phyloP scores from a whole-genome alignment of 2,888 invertebrate species.

The Conops quadrifasciatus region DNA sequence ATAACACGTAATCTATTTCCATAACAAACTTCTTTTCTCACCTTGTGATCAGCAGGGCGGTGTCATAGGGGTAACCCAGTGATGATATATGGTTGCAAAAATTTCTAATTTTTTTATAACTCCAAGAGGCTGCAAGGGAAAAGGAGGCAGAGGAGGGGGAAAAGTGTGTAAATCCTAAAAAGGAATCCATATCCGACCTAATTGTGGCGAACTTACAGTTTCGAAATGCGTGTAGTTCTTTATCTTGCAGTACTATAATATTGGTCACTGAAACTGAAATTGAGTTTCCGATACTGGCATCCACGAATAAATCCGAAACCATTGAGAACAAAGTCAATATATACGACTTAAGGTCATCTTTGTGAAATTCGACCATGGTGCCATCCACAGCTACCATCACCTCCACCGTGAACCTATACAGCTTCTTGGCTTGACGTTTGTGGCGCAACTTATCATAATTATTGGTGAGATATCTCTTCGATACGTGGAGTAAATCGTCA shows the following conservation, averaged over 20 bases:
- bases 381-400: constrained; percentile 83
- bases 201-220: constrained; percentile 38
- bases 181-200: not conserved
- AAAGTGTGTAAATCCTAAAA: too few relatives aligned
- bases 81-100: constrained; percentile 80
- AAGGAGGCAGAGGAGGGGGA: constrained; percentile 11
- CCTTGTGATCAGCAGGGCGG: constrained; percentile 81
- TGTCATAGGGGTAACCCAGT: constrained; percentile 72
- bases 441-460: constrained; percentile 52
- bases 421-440: constrained; percentile 57
- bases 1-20: too few relatives aligned
- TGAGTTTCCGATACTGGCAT: constrained; percentile 85
- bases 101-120: constrained; percentile 76
- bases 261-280: constrained; percentile 82
- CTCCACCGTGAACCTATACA: constrained; percentile 76
- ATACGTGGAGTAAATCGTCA: too few relatives aligned
- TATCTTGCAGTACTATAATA: constrained; percentile 70
- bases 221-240: constrained; percentile 51
- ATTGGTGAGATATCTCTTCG: constrained; percentile 45
- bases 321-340: constrained; percentile 85
- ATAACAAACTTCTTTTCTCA: constrained; percentile 57
- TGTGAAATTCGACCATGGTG: constrained; percentile 81
- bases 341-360: constrained; percentile 73
- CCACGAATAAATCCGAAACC: constrained; percentile 81
- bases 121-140: constrained; percentile 68